These are phyloP conservation scores for Heliconius himera DNA, from an alignment of 1,140 invertebrate species.

Conservation along the genomic window DNA sequence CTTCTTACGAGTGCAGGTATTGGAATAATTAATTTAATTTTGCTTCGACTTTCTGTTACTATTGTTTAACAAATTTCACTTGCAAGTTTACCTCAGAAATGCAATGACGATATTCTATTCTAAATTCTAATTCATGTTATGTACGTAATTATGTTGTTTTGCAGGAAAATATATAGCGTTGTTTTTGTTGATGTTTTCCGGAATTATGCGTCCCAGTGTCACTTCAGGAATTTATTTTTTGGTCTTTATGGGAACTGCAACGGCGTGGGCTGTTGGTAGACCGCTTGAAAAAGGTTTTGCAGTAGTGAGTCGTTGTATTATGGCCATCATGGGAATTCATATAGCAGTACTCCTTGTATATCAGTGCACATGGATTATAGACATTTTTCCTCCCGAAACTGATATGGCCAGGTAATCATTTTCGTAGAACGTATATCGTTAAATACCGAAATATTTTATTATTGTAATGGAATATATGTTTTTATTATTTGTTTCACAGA, in stretches of 20 bases:
- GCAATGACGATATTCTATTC: no score
- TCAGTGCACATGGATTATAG: conserved; percentile 92
- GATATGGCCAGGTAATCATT: conserved; percentile 83
- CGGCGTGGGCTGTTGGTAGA: conserved; percentile 93
- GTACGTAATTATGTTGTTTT: not conserved
- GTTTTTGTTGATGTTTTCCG: conserved; percentile 88
- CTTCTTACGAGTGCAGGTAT: conserved; percentile 65
- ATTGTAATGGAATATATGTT: not conserved
- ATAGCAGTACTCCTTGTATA: conserved; percentile 90
- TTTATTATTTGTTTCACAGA: conserved; percentile 72
- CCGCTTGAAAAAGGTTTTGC: conserved; percentile 88
- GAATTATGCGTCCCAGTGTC: conserved; percentile 89
- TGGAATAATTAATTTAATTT: not conserved
- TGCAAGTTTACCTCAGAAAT: not conserved
- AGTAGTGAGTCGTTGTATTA: conserved; percentile 86
- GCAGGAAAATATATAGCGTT: conserved; percentile 88
- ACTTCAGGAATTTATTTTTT: conserved; percentile 93
- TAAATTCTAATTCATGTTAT: not conserved
- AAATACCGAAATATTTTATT: not conserved
- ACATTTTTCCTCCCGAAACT: conserved; percentile 86
- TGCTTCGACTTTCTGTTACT: not conserved
- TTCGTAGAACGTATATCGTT: not conserved
- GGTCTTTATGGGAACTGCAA: conserved; percentile 91
- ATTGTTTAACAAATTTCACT: not conserved
- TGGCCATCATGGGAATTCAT: conserved; percentile 89